phyloP scores from a whole-genome alignment of 2,797 vertebrate species.

The Astyanax mexicanus region DNA sequence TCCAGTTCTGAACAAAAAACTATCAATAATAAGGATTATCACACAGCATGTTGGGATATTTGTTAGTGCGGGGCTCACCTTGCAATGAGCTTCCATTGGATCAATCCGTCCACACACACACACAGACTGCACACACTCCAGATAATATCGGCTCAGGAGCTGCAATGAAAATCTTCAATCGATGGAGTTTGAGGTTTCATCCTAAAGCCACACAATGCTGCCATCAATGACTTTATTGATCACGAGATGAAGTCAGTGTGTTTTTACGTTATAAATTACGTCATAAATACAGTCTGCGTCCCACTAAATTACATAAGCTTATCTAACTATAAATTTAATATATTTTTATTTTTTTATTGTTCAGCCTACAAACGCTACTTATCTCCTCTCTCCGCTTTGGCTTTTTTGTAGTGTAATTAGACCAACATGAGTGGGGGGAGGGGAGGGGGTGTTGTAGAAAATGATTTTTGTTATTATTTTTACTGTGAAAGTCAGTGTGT shows the following conservation, averaged over 20 bases:
- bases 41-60: constrained; percentile 60
- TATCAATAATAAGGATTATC: constrained; percentile 50
- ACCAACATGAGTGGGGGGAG: no score
- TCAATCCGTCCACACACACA: constrained; percentile 55
- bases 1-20: constrained; percentile 35
- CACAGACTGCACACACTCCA: constrained; percentile 25
- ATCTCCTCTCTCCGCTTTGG: no score
- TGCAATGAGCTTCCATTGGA: constrained; percentile 69
- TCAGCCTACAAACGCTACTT: no score
- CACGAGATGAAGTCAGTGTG: constrained; percentile 1
- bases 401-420: no score
- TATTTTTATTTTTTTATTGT: no score
- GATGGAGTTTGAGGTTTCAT: constrained; percentile 42
- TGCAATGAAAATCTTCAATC: constrained; percentile 38
- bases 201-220: constrained; percentile 37
- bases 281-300: no score
- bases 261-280: not conserved
- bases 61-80: constrained; percentile 69
- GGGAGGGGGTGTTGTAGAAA: no score
- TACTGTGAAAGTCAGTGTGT: no score
- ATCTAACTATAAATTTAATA: no score
- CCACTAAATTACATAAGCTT: no score
- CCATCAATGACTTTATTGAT: constrained; percentile 19
- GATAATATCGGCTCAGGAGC: constrained; percentile 36
- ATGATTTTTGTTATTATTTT: no score